Percentiles rank a stretch among this genome's conserved stretches.
Conservation (phyloP, 2,113 vertebrate species). For the Silurus meridionalis region DNA sequence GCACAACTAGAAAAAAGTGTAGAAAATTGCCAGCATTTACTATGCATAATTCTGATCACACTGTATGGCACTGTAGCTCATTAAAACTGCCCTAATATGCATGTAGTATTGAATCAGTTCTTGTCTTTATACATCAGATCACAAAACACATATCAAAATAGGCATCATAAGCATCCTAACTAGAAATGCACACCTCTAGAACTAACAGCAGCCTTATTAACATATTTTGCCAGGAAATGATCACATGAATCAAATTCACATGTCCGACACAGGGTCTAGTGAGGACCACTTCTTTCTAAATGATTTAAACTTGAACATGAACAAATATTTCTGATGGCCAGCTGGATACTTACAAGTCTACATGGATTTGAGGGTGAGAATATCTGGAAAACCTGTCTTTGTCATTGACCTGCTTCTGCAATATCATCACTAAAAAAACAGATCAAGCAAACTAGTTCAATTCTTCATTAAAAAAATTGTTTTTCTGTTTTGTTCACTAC, state of each 20-base stretch:
- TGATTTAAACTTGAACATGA: constrained; percentile 57
- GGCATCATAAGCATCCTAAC: background rate
- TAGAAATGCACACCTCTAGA: background rate
- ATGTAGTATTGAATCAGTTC: background rate
- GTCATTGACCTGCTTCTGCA: background rate
- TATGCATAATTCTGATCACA: constrained; percentile 2
- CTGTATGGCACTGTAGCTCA: background rate
- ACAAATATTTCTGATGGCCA: constrained; percentile 52
- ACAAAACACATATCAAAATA: background rate
- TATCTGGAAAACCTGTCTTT: background rate
- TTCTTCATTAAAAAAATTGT: background rate
- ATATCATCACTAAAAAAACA: background rate
- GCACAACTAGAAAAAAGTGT: background rate
- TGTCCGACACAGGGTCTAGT: constrained; percentile 9
- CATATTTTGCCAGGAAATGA: background rate
- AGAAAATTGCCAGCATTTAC: background rate
- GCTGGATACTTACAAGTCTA: constrained; percentile 51
- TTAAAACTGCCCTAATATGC: background rate
- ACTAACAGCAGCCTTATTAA: background rate
- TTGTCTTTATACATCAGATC: background rate
- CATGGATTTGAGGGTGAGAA: background rate
- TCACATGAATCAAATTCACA: background rate
- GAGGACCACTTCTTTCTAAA: constrained; percentile 56
- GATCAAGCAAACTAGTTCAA: background rate
- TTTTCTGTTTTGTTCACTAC: background rate